These are phyloP conservation scores for Meghimatium bilineatum DNA, from an alignment of 2,888 invertebrate genomes.

Conservation along the genomic window DNA sequence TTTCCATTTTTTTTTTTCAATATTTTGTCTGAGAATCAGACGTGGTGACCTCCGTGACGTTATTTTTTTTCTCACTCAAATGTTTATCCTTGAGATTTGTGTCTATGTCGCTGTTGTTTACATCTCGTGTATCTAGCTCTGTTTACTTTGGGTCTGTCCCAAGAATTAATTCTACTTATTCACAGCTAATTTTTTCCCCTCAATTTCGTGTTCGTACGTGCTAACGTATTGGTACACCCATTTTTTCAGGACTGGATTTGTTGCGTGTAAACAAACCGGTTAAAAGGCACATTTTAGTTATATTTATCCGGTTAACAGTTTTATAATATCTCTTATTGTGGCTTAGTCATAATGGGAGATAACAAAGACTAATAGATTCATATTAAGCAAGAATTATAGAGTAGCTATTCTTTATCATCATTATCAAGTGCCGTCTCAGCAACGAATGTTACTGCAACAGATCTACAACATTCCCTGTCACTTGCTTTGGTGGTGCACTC, in stretches of 20 bases:
- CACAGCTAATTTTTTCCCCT: neutral
- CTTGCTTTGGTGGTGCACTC: too few relatives aligned
- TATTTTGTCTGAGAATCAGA: conserved; percentile 14
- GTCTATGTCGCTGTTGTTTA: conserved; percentile 6
- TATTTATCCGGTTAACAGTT: too few relatives aligned
- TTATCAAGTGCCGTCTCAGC: too few relatives aligned
- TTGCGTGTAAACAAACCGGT: neutral
- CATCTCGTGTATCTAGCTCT: neutral
- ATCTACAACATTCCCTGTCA: too few relatives aligned
- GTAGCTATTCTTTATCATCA: too few relatives aligned
- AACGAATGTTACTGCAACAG: too few relatives aligned
- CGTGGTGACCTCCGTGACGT: neutral
- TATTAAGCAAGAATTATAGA: too few relatives aligned
- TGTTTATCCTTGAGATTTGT: neutral
- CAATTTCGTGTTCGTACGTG: neutral
- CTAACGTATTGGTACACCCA: neutral
- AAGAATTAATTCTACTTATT: conserved; percentile 1
- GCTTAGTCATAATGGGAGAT: too few relatives aligned
- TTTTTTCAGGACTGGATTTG: neutral
- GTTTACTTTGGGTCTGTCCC: conserved; percentile 9
- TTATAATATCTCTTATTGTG: too few relatives aligned
- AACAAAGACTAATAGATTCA: too few relatives aligned
- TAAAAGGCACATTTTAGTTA: too few relatives aligned
- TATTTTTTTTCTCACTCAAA: neutral
- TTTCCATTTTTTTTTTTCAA: neutral